Conservation (phyloP, 2,113 vertebrate genomes). For the Pyxicephalus adspersus region DNA sequence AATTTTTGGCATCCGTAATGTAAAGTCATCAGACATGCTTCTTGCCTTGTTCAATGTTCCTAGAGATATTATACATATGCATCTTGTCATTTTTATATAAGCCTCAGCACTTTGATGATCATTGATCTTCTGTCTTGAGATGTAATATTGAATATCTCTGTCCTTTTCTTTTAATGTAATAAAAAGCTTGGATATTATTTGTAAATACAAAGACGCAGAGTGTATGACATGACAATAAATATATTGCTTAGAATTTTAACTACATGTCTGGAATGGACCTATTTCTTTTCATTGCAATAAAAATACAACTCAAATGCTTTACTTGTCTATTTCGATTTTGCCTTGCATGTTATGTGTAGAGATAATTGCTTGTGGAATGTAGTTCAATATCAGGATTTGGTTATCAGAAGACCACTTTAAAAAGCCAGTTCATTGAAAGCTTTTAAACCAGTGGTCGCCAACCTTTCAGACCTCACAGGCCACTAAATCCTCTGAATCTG, state of each 20-base stretch:
- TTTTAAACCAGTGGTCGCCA: too few species aligned
- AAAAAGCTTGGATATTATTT: slow-evolving; percentile 39
- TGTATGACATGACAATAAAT: not conserved
- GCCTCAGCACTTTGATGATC: slow-evolving; percentile 11
- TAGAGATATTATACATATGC: not conserved
- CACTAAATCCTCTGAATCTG: too few species aligned
- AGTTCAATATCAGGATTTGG: too few species aligned
- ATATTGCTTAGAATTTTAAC: slow-evolving; percentile 2
- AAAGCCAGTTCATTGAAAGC: too few species aligned
- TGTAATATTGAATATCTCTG: not conserved
- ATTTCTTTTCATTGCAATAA: not conserved
- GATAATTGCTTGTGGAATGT: too few species aligned
- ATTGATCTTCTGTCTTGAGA: slow-evolving; percentile 41
- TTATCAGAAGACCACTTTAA: too few species aligned
- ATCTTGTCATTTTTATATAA: slow-evolving; percentile 19
- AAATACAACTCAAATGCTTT: not conserved
- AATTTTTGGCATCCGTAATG: too few species aligned
- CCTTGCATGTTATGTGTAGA: too few species aligned
- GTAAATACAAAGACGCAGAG: slow-evolving; percentile 6
- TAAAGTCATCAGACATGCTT: too few species aligned
- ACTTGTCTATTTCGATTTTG: too few species aligned
- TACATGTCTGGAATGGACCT: not conserved
- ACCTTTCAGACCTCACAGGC: too few species aligned
- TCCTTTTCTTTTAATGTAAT: slow-evolving; percentile 28
- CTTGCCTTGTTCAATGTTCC: not conserved